Evolutionary conservation across 1,140 invertebrate species (phyloP), one percentile per base, ranked within the genome.

Genomic region (Anastrepha ludens): DNA sequence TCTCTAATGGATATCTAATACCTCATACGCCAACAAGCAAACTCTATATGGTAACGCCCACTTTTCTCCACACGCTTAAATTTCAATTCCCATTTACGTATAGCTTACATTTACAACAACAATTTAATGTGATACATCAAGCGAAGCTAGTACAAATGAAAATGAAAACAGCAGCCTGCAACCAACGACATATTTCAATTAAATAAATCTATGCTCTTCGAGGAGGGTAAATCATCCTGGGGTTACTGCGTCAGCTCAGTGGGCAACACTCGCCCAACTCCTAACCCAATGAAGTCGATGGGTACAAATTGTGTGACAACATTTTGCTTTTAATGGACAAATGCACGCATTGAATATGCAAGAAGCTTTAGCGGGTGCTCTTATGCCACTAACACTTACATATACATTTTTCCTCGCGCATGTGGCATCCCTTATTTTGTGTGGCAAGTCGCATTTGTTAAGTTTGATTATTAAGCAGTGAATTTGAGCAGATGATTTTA

Each of bases 271-370:
- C 74, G 20, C 47, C 74, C 74, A 81, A 81, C 74, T 81, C 3
- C 44, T n/a, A 50, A 81, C n/a, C 55, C 41, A 81, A 81, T 81
- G 41, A 81, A 81, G 47, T 55, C 74, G 97, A 97, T 98, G 94
- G 97, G 97, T 87, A 86, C 59, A 86, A 86, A 86, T 86, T 86
- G 59, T 62, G 59, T 86, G 59, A 86, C 85, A 86, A 86, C 85
- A 86, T 86, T 86, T 86, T 62, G 85, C 85, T 86, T 86, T 86
- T 86, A 86, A 86, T 55, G 74, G n/a, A 81, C 29, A 81, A 81
- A 55, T 58, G 55, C 2, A 2, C 11, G 13, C 9, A 70, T 15
- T n/a, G 47, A 74, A 74, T 47, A 74, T 74, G 70, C 47, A 81
- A 81, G 74, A 55, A 81, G 47, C 74, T 81, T 81, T 81, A 7